These are phyloP conservation scores for Rhinoderma darwinii DNA, from an alignment of 2,113 vertebrate species.

Conservation along the genomic window DNA sequence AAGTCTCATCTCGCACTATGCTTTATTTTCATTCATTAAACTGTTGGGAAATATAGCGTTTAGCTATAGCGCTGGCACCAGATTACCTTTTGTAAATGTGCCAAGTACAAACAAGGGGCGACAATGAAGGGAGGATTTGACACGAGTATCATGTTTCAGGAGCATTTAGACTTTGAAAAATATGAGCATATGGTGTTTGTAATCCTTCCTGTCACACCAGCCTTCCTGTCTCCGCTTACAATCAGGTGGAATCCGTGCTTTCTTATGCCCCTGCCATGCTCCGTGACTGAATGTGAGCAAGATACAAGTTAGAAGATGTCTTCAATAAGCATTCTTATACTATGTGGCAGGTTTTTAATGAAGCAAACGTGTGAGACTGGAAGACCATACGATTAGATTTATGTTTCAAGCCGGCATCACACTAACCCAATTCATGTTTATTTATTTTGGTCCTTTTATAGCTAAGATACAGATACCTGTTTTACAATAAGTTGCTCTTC, in stretches of 20 bases:
- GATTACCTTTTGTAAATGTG: conserved; percentile 1
- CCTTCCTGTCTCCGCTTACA: conserved; percentile 1
- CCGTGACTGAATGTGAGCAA: not conserved
- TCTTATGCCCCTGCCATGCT: not conserved
- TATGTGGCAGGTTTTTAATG: too few species aligned
- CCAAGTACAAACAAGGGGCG: conserved; percentile 3
- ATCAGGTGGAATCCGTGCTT: conserved; percentile 8
- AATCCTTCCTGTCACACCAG: conserved; percentile 41
- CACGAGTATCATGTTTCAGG: conserved; percentile 44
- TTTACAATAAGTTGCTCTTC: too few species aligned
- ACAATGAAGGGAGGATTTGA: conserved; percentile 50
- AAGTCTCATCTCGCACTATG: too few species aligned
- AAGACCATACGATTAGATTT: too few species aligned
- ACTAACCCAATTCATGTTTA: too few species aligned
- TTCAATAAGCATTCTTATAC: too few species aligned
- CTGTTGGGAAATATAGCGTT: not conserved
- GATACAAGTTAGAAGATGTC: too few species aligned
- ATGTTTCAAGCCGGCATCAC: too few species aligned
- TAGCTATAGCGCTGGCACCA: not conserved
- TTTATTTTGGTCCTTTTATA: too few species aligned
- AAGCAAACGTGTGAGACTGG: too few species aligned
- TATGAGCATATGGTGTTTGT: conserved; percentile 52
- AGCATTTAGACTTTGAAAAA: conserved; percentile 37
- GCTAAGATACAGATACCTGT: too few species aligned
- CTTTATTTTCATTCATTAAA: not conserved